Evolutionary conservation across 2,888 invertebrate genomes (phyloP), one percentile per base, ranked within the genome.

Genomic region (Dryobotodes eremita): DNA sequence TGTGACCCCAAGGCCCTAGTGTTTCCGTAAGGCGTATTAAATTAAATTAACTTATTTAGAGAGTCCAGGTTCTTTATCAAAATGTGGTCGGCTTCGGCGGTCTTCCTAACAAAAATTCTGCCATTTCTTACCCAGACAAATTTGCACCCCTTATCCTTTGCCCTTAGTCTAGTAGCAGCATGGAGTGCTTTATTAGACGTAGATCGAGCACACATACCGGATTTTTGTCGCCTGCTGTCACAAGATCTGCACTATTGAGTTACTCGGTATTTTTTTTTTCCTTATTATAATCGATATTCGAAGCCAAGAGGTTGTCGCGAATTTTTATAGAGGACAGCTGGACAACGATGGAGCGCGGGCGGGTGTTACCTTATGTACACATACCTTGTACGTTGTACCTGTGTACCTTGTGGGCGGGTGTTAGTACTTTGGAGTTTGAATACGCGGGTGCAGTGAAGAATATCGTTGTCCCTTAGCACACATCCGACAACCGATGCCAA

Each of bases 121-220:
- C 46, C 46, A 4, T 75, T 65, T 50, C 77, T 68, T 7, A 82
- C 42, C 84, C 82, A 84, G 2, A 84, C 80, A 50, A 75, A 85
- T 46, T 75, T 77, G 36, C 77, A 83, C 0, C 64, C 72, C 20
- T 71, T 77, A 1, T 75, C 76, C 36, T 80, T 82, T 1, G 84
- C 82, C 0, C 26, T 73, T 11, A n/a, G 57, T 11, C 84, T 65
- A 2, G 78, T 66, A 6, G 82, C 80, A 2, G 80, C 77, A 50
- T 82, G 82, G 0, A 84, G 69, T 3, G 61, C 53, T 69, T n/a
- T 80, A 36, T 76, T 78, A n/a, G 53, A 15, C n/a, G n/a, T n/a
- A n/a, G 82, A 61, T 82, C 80, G 0, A 59, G 17, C 2, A 84
- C 74, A 53, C 6, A 85, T 1, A 85, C 68, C 0, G 80, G 80